A percentile compares a stretch with the other conserved stretches of the same genome.
Conservation (phyloP, 2,888 invertebrate genomes). For the Drosophila nigricruria region DNA sequence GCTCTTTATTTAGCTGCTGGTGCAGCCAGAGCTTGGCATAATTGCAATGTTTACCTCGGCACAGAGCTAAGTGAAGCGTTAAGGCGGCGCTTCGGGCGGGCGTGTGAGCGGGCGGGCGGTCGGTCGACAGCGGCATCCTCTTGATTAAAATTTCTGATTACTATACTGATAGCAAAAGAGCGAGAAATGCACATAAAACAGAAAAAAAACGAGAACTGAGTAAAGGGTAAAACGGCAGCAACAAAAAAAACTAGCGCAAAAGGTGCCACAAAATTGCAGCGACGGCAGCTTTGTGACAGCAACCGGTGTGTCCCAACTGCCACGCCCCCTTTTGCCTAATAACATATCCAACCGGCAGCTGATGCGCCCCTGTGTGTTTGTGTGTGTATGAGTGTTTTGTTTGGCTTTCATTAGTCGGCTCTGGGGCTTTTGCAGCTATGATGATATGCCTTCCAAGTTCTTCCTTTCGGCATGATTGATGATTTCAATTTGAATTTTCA, state of each 20-base stretch:
- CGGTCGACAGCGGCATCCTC: conserved; percentile 46
- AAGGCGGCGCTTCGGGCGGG: conserved; percentile 48
- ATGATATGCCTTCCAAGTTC: conserved; percentile 49
- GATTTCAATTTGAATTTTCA: conserved; percentile 82
- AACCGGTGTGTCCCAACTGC: conserved; percentile 21
- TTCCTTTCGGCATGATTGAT: conserved; percentile 71
- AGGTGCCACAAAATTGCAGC: conserved; percentile 78
- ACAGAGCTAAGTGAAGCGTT: conserved; percentile 75
- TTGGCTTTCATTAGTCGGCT: conserved; percentile 75
- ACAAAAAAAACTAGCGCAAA: conserved; percentile 47
- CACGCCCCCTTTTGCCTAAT: conserved; percentile 59
- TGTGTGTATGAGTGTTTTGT: conserved; percentile 42
- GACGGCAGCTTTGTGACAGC: conserved; percentile 74
- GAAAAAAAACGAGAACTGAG: conserved; percentile 16
- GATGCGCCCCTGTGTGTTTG: conserved; percentile 17
- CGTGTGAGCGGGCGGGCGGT: conserved; percentile 1
- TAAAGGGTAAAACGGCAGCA: conserved; percentile 2
- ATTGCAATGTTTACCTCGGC: conserved; percentile 76
- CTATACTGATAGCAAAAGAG: conserved; percentile 69
- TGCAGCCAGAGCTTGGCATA: conserved; percentile 60
- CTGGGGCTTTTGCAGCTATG: conserved; percentile 37
- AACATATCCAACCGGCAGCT: conserved; percentile 67
- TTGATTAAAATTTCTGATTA: conserved; percentile 81
- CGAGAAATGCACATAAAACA: conserved; percentile 65
- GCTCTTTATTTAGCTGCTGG: conserved; percentile 57